A percentile compares a stretch with the other conserved stretches of the same genome.
Evolutionary conservation across 2,888 invertebrate species (phyloP).

Genomic region (Tupiocoris notatus): DNA sequence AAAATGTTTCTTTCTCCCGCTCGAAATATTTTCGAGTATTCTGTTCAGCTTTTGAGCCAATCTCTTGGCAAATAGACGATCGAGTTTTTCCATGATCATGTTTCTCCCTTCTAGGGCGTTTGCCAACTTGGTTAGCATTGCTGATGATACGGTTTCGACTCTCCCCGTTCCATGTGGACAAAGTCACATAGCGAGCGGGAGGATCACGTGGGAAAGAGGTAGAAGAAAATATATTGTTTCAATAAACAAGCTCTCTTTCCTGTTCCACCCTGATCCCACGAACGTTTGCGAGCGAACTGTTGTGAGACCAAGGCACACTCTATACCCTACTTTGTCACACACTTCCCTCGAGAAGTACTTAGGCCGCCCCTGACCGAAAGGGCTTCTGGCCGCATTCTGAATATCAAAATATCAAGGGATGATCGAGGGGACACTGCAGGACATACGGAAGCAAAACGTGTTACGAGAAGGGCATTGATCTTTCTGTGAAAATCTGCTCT

Average conservation of each 20-base stretch:
- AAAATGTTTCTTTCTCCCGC: too few species aligned
- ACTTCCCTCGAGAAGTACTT: not conserved
- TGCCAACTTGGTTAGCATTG: not conserved
- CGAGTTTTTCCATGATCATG: too few species aligned
- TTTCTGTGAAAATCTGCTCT: not conserved
- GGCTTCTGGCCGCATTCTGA: conserved; percentile 24
- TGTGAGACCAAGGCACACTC: not conserved
- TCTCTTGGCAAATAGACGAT: too few species aligned
- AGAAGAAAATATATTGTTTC: not conserved
- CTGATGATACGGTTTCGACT: not conserved
- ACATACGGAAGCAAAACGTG: not conserved
- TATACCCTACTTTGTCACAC: not conserved
- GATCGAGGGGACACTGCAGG: not conserved
- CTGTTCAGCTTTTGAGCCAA: too few species aligned
- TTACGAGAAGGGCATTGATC: not conserved
- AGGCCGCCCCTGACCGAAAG: not conserved
- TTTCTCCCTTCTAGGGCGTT: not conserved
- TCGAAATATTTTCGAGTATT: too few species aligned
- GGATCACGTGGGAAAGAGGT: not conserved
- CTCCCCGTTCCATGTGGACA: not conserved
- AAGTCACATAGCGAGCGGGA: too few species aligned
- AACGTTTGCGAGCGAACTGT: not conserved
- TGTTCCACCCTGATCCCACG: not conserved
- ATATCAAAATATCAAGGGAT: conserved; percentile 17
- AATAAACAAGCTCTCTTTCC: not conserved